Percentiles rank a stretch among this genome's conserved stretches.
Evolutionary conservation across 2,797 vertebrate species (phyloP).

Genomic region (Mycteria americana): DNA sequence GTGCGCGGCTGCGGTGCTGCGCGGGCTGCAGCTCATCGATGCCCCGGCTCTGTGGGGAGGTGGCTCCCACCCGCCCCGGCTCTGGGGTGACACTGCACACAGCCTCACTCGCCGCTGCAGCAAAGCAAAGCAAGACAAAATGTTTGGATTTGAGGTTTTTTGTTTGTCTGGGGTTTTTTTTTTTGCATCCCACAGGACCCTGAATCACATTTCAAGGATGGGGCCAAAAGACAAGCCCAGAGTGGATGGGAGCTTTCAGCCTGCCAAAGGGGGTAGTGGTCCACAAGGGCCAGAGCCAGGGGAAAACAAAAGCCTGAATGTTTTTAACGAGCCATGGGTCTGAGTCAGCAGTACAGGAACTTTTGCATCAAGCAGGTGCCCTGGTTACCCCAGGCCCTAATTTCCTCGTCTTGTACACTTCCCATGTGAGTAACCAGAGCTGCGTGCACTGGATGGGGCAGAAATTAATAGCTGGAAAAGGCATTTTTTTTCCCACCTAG

Average conservation of each 20-base stretch:
- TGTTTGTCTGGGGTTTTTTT: not conserved
- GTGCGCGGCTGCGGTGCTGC: fast-evolving
- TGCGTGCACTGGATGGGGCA: not conserved
- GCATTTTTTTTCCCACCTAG: not conserved
- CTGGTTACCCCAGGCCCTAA: not conserved
- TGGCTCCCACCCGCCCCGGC: not conserved
- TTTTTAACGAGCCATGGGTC: not conserved
- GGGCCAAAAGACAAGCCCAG: not conserved
- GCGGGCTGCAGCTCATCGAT: not conserved
- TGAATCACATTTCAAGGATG: not conserved
- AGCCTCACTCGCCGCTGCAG: not conserved
- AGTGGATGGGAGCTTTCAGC: not conserved
- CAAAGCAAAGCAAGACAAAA: not conserved
- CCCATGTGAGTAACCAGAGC: not conserved
- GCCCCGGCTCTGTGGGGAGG: fast-evolving
- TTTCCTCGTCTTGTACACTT: not conserved
- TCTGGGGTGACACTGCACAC: not conserved
- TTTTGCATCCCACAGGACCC: not conserved
- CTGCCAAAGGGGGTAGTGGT: not conserved
- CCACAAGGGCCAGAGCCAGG: not conserved
- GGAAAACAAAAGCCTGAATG: not conserved
- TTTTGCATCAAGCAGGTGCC: not conserved
- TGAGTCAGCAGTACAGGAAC: not conserved
- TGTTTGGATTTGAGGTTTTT: not conserved
- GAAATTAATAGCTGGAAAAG: not conserved